phyloP scores from a whole-genome alignment of 2,888 invertebrate genomes.

The Neoaliturus tenellus region DNA sequence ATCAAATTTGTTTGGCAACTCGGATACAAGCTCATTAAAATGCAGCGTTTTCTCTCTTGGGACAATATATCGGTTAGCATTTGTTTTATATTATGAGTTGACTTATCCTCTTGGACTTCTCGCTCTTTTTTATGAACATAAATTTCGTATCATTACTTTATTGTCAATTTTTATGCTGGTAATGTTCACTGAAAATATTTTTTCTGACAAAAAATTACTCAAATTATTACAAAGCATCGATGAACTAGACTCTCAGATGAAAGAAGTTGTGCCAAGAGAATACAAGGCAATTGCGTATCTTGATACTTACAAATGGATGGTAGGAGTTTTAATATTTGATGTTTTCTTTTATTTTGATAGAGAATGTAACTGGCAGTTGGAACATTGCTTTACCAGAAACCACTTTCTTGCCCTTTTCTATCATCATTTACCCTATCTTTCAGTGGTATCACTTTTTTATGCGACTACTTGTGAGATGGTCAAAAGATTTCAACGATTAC shows the following conservation, averaged over 20 bases:
- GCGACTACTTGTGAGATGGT: neutral
- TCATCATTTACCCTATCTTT: neutral
- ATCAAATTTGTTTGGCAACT: constrained; percentile 3
- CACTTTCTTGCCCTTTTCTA: neutral
- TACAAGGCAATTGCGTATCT: neutral
- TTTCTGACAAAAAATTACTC: neutral
- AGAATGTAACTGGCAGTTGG: neutral
- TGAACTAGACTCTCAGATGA: neutral
- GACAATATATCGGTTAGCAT: neutral
- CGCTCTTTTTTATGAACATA: neutral
- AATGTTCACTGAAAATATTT: neutral
- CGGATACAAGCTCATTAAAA: neutral
- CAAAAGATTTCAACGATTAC: neutral
- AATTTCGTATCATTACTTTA: neutral
- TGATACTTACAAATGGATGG: neutral
- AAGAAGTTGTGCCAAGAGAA: neutral
- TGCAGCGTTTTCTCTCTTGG: neutral
- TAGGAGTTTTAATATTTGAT: neutral
- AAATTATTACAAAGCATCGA: neutral
- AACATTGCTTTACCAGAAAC: neutral
- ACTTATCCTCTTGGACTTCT: neutral
- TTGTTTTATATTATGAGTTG: neutral
- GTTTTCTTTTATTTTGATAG: neutral
- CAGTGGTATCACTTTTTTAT: neutral
- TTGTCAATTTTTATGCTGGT: neutral